Evolutionary conservation across 2,888 invertebrate genomes (phyloP).

Genomic region (Oxyteleia sp.): DNA sequence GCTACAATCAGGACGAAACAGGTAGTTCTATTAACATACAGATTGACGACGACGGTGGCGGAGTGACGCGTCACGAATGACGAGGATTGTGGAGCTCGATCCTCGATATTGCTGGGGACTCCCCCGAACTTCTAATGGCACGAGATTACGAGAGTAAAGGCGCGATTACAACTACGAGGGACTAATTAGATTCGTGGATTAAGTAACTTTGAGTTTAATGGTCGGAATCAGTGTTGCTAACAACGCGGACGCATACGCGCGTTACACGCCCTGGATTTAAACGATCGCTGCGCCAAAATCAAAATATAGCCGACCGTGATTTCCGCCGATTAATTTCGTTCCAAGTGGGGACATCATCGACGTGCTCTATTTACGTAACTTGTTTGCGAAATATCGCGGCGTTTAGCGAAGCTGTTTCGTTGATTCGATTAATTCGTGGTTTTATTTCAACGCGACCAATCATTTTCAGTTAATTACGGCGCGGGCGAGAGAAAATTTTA

Average conservation of each 20-base stretch:
- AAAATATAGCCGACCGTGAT: constrained; percentile 22
- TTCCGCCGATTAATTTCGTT: constrained; percentile 32
- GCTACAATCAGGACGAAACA: constrained; percentile 81
- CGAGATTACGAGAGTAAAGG: constrained; percentile 72
- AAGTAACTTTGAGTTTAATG: constrained; percentile 67
- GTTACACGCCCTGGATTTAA: constrained; percentile 36
- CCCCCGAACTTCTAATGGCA: constrained; percentile 69
- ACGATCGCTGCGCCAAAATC: constrained; percentile 36
- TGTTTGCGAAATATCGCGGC: constrained; percentile 28
- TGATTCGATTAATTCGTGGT: constrained; percentile 18
- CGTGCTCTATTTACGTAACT: constrained; percentile 27
- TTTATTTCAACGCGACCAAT: constrained; percentile 22
- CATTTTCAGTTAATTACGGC: constrained; percentile 14
- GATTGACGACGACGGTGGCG: constrained; percentile 79
- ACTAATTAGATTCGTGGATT: constrained; percentile 73
- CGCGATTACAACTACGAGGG: constrained; percentile 72
- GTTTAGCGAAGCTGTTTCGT: constrained; percentile 7
- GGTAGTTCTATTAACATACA: constrained; percentile 83
- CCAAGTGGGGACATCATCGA: constrained; percentile 6
- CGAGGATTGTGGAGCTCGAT: constrained; percentile 58
- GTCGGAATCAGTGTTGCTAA: constrained; percentile 63
- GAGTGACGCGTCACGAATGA: constrained; percentile 71
- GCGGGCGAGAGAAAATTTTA: neutral
- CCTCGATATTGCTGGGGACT: constrained; percentile 60
- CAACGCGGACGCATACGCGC: constrained; percentile 43